Evolutionary conservation across 2,113 vertebrate species (phyloP).

Genomic region (Candoia aspera): DNA sequence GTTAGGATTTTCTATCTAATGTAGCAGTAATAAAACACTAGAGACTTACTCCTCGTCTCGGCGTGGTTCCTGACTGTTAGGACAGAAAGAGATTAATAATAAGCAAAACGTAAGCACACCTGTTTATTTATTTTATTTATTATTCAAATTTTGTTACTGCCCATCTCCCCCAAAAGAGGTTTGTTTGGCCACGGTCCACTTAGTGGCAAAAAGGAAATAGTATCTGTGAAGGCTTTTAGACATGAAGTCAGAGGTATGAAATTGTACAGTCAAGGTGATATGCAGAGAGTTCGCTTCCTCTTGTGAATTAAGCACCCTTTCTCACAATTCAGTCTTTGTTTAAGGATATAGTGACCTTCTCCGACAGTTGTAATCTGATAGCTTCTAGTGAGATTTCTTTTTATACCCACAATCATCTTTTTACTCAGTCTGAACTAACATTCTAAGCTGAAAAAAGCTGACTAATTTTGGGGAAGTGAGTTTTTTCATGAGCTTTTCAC

Average conservation of each 20-base stretch:
- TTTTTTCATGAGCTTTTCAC: background rate
- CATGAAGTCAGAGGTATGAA: background rate
- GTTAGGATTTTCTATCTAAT: too few relatives aligned
- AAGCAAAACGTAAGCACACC: background rate
- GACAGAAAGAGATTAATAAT: background rate
- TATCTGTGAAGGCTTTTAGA: background rate
- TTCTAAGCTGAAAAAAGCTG: background rate
- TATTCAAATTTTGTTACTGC: too few relatives aligned
- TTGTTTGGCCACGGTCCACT: background rate
- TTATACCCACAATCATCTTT: background rate
- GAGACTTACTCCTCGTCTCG: too few relatives aligned
- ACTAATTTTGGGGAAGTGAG: background rate
- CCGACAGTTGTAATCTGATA: background rate
- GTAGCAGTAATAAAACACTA: too few relatives aligned
- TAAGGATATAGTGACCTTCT: background rate
- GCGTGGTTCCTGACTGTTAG: too few relatives aligned
- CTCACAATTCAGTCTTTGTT: background rate
- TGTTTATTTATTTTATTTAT: too few relatives aligned
- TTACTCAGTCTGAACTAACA: background rate
- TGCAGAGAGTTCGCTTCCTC: background rate
- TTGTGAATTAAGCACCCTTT: background rate
- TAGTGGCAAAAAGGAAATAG: background rate
- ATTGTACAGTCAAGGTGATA: background rate
- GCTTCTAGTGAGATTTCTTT: background rate
- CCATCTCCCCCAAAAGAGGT: too few relatives aligned